These are phyloP conservation scores for Trachemys scripta DNA, from an alignment of 2,113 vertebrate species.

Conservation along the genomic window DNA sequence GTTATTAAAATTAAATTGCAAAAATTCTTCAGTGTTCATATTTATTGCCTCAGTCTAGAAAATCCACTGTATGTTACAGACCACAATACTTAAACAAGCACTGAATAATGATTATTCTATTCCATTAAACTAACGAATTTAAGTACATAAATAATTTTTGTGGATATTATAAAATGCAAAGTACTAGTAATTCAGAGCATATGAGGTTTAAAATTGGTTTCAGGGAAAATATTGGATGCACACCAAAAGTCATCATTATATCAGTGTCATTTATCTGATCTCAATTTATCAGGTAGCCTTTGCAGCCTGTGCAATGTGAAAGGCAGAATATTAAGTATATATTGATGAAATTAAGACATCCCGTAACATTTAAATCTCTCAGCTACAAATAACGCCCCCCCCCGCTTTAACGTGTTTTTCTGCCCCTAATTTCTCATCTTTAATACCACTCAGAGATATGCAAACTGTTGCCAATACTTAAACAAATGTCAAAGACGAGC, in stretches of 20 bases:
- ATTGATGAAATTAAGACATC: not conserved
- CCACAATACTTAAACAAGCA: slow-evolving; percentile 49
- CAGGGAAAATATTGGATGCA: not conserved
- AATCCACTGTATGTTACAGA: slow-evolving; percentile 48
- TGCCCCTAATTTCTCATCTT: not conserved
- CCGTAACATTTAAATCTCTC: not conserved
- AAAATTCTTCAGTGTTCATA: slow-evolving; percentile 20
- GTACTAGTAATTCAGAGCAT: not conserved
- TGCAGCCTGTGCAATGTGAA: not conserved
- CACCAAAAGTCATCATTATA: not conserved
- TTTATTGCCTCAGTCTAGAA: slow-evolving; percentile 32
- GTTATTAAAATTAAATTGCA: slow-evolving; percentile 54
- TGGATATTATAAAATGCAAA: slow-evolving; percentile 33
- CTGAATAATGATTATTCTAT: slow-evolving; percentile 21
- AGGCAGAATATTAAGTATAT: not conserved
- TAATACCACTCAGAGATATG: not conserved
- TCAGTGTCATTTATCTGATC: not conserved
- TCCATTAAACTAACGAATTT: slow-evolving; percentile 53
- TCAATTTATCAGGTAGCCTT: not conserved
- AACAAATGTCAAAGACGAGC: not conserved
- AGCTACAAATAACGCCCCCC: not conserved
- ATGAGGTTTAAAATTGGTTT: not conserved
- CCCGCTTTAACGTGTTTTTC: not conserved
- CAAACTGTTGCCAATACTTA: not conserved
- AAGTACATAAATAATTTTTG: slow-evolving; percentile 41